Evolutionary conservation across 2,797 vertebrate species (phyloP).

Genomic region (Chloroceryle amazona): DNA sequence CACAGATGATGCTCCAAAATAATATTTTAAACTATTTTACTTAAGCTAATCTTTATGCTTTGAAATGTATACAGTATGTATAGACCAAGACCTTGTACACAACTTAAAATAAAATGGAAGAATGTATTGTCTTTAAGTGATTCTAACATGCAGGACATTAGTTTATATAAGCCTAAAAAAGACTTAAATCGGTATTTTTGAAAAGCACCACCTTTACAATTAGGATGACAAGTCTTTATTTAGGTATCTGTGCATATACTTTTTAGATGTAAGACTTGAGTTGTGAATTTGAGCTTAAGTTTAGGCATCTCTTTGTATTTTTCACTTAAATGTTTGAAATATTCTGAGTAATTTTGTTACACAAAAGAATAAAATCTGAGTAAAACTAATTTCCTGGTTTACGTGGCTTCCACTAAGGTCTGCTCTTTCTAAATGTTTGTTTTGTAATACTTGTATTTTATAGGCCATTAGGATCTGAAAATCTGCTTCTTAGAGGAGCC

Average conservation of each 20-base stretch:
- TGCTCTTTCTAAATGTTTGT: not conserved
- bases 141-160: not conserved
- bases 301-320: not conserved
- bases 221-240: not conserved
- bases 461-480: conserved; percentile 95
- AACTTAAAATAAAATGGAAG: not conserved
- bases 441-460: conserved; percentile 48
- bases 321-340: not conserved
- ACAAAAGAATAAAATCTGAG: not conserved
- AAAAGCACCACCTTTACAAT: not conserved
- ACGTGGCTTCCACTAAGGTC: not conserved
- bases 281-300: not conserved
- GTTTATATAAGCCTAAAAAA: not conserved
- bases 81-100: not conserved
- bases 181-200: not conserved
- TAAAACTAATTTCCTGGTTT: not conserved
- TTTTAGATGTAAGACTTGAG: not conserved
- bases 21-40: not conserved
- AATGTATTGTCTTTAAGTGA: not conserved
- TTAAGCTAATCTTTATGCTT: not conserved
- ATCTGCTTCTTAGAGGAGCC: conserved; percentile 95
- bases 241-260: accelerated
- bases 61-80: not conserved
- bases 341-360: not conserved
- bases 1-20: not conserved